These are phyloP conservation scores for Seriola dumerili DNA, from an alignment of 2,113 vertebrate species.

Conservation along the genomic window DNA sequence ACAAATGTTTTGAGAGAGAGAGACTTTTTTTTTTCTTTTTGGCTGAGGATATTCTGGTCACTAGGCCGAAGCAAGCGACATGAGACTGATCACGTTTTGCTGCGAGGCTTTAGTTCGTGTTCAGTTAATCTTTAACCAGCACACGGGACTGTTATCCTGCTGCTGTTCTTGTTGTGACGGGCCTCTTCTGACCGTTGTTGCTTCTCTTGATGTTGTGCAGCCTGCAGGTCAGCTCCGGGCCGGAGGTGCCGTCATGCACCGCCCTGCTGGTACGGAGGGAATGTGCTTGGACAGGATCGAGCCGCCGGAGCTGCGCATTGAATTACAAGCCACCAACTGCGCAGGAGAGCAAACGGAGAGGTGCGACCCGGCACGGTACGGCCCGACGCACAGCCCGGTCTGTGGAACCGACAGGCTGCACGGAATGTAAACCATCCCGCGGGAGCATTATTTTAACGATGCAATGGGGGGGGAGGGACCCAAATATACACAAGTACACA, in stretches of 20 bases:
- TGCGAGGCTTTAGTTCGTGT: neutral
- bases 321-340: constrained; percentile 70
- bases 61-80: neutral
- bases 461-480: neutral
- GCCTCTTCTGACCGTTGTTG: neutral
- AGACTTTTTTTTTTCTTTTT: too few species aligned
- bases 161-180: too few species aligned
- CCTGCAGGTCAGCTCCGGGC: constrained; percentile 1
- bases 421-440: neutral
- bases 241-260: constrained; percentile 16
- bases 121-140: neutral
- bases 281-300: constrained; percentile 72
- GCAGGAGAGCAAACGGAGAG: constrained; percentile 8
- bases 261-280: constrained; percentile 42
- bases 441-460: neutral
- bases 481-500: neutral
- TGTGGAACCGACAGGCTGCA: neutral
- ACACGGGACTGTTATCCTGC: too few species aligned
- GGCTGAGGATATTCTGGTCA: too few species aligned
- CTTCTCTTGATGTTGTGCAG: neutral
- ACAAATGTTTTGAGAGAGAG: too few species aligned
- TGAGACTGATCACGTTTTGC: neutral
- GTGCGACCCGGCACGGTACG: neutral
- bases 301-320: constrained; percentile 72
- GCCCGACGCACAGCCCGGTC: neutral